Evolutionary conservation across 2,113 vertebrate genomes (phyloP).

Genomic region (Mus pahari): DNA sequence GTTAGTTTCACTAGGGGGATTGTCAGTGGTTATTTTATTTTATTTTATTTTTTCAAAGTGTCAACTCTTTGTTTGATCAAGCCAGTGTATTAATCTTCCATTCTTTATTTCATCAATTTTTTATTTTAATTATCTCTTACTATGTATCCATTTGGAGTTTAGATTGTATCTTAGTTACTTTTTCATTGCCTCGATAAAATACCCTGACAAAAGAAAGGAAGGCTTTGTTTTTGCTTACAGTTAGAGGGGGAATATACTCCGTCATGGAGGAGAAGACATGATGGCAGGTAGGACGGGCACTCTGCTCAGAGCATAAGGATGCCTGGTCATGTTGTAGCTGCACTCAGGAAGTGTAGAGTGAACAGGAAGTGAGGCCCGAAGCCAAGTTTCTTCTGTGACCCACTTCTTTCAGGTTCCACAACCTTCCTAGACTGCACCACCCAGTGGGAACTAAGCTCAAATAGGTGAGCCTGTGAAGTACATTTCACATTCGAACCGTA

Average conservation of each 20-base stretch:
- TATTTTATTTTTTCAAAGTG: not conserved
- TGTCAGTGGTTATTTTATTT: not conserved
- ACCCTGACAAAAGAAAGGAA: not conserved
- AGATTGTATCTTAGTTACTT: not conserved
- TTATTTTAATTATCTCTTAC: not conserved
- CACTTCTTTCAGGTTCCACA: not conserved
- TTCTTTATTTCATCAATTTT: not conserved
- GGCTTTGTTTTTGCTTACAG: not conserved
- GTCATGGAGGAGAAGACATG: too few relatives aligned
- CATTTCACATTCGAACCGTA: not conserved
- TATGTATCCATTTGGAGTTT: not conserved
- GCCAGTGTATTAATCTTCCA: not conserved
- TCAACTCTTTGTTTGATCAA: not conserved
- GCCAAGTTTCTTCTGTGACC: too few relatives aligned
- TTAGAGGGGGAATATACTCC: not conserved
- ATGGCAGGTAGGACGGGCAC: not conserved
- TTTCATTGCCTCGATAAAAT: not conserved
- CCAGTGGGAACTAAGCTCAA: not conserved
- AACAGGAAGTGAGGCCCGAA: not conserved
- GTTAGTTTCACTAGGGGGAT: not conserved
- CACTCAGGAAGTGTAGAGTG: not conserved
- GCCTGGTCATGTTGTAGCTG: not conserved
- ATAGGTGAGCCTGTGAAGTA: not conserved
- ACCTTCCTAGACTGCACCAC: not conserved
- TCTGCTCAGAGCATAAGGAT: not conserved